Evolutionary conservation across 2,113 vertebrate genomes (phyloP).

Genomic region (Bostrychus sinensis): DNA sequence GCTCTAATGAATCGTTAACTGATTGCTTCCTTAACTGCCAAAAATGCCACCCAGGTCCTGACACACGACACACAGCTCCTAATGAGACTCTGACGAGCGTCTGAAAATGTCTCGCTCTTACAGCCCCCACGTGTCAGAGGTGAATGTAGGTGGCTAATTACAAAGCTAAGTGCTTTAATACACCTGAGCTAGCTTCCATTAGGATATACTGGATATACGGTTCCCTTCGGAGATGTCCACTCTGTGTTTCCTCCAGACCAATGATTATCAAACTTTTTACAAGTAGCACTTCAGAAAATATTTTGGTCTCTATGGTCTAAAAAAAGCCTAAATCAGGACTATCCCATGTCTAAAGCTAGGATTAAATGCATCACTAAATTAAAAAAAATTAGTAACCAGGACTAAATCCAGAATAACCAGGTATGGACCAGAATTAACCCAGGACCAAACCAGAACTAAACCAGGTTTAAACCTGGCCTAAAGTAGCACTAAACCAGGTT

Average conservation of each 20-base stretch:
- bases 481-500: neutral
- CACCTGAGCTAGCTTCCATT: constrained; percentile 57
- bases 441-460: neutral
- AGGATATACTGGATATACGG: constrained; percentile 24
- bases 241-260: too few relatives aligned
- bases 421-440: too few relatives aligned
- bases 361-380: too few relatives aligned
- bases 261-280: too few relatives aligned
- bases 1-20: constrained; percentile 60
- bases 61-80: constrained; percentile 30
- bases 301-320: too few relatives aligned
- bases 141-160: constrained; percentile 63
- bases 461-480: neutral
- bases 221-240: constrained; percentile 37
- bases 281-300: too few relatives aligned
- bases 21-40: constrained; percentile 49
- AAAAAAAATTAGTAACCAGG: too few relatives aligned
- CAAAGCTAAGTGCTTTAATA: constrained; percentile 49
- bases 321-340: too few relatives aligned
- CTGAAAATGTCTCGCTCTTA: neutral
- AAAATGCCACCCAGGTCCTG: constrained; percentile 46
- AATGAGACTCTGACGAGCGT: constrained; percentile 47
- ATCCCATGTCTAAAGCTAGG: too few relatives aligned
- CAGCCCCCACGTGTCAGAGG: constrained; percentile 24
- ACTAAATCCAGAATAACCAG: too few relatives aligned